phyloP scores from a whole-genome alignment of 2,113 vertebrate species.

The Elaphurus davidianus region DNA sequence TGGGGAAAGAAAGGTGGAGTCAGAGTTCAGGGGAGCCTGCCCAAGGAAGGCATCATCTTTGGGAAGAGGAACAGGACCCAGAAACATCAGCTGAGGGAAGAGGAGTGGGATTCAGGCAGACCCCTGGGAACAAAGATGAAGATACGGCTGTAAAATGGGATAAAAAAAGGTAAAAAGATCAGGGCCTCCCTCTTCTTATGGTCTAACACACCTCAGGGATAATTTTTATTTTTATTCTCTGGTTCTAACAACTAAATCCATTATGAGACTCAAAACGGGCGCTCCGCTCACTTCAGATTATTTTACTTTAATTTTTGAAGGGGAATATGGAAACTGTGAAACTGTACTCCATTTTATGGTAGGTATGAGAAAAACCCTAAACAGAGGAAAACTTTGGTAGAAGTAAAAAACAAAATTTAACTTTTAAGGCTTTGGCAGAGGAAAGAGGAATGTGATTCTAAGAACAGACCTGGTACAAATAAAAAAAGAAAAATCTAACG shows the following conservation, averaged over 20 bases:
- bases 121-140: neutral
- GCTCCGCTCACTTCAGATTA: neutral
- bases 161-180: neutral
- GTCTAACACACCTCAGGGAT: neutral
- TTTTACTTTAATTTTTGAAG: neutral
- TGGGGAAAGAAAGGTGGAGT: neutral
- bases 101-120: neutral
- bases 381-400: neutral
- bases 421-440: constrained; percentile 2
- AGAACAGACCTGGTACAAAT: neutral
- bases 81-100: neutral
- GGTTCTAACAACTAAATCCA: neutral
- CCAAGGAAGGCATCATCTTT: neutral
- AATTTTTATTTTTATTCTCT: neutral
- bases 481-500: neutral
- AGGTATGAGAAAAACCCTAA: neutral
- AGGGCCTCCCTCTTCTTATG: neutral
- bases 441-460: neutral
- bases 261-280: neutral
- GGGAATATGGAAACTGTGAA: neutral
- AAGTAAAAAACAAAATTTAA: neutral
- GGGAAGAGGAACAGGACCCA: neutral
- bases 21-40: neutral
- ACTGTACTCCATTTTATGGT: neutral
- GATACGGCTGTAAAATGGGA: neutral